Evolutionary conservation across 1,140 invertebrate genomes (phyloP).

Genomic region (Dendroctonus valens): DNA sequence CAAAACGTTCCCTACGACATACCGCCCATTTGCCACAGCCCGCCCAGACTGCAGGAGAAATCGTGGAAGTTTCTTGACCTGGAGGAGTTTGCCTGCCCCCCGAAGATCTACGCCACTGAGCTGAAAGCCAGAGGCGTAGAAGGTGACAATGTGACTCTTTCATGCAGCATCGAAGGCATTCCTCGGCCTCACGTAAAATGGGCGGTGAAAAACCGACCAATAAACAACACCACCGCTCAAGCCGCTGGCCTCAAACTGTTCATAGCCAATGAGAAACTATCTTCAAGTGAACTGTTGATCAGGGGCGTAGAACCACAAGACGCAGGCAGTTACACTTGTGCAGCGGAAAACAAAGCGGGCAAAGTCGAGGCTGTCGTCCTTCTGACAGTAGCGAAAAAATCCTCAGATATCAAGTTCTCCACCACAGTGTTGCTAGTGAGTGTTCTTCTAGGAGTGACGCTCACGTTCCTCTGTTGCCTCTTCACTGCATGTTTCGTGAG

Average conservation of each 20-base stretch:
- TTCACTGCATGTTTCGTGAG: conserved; percentile 61
- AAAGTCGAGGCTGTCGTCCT: conserved; percentile 68
- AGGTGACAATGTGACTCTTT: conserved; percentile 71
- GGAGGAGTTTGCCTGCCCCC: conserved; percentile 78
- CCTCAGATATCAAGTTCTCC: conserved; percentile 51
- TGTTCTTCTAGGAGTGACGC: conserved; percentile 57
- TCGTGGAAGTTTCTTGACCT: conserved; percentile 73
- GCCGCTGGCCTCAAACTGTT: conserved; percentile 54
- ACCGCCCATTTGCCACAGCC: conserved; percentile 66
- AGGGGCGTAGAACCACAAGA: conserved; percentile 67
- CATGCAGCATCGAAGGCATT: conserved; percentile 67
- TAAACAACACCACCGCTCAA: conserved; percentile 53
- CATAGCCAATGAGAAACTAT: conserved; percentile 53
- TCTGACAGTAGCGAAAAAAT: conserved; percentile 60
- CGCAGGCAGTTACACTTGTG: conserved; percentile 70
- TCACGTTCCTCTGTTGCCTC: conserved; percentile 60
- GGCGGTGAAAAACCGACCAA: conserved; percentile 54
- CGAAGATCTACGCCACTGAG: conserved; percentile 60
- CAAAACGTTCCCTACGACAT: conserved; percentile 71
- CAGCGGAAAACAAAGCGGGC: conserved; percentile 75
- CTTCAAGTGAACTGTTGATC: conserved; percentile 68
- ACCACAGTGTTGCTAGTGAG: conserved; percentile 58
- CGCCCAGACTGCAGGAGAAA: conserved; percentile 59
- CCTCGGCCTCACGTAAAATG: conserved; percentile 65
- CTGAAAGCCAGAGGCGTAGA: conserved; percentile 59